Evolutionary conservation across 2,113 vertebrate genomes (phyloP).

Genomic region (Brevimyrus niger): DNA sequence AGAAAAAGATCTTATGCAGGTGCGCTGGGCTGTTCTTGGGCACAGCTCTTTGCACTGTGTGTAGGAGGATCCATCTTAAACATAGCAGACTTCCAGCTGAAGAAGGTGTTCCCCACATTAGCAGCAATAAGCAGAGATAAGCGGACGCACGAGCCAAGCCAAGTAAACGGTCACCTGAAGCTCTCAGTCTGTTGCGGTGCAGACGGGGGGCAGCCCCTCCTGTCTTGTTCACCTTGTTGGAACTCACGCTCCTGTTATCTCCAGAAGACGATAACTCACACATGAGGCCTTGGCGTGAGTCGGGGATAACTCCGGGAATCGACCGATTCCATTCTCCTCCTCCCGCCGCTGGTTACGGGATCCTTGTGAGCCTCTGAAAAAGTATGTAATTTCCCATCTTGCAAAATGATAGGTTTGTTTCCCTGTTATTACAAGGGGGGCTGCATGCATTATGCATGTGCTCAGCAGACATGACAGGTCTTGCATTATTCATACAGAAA

Average conservation of each 20-base stretch:
- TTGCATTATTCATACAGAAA: constrained; percentile 25
- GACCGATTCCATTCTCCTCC: background rate
- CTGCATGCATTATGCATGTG: constrained; percentile 23
- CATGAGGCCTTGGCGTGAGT: background rate
- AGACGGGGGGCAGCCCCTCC: background rate
- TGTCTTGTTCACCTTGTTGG: background rate
- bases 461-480: constrained; percentile 19
- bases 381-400: constrained; percentile 18
- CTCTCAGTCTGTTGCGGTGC: background rate
- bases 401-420: constrained; percentile 26
- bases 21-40: background rate
- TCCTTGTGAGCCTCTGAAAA: constrained; percentile 3
- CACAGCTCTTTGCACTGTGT: background rate
- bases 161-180: background rate
- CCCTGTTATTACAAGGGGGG: constrained; percentile 21
- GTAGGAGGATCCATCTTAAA: background rate
- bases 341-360: background rate
- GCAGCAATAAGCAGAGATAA: background rate
- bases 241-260: background rate
- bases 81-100: background rate
- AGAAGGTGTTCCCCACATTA: background rate
- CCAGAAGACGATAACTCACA: background rate
- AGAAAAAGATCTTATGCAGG: background rate
- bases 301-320: background rate
- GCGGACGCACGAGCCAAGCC: background rate